phyloP scores from a whole-genome alignment of 1,140 invertebrate species.

The Melitaea cinxia region DNA sequence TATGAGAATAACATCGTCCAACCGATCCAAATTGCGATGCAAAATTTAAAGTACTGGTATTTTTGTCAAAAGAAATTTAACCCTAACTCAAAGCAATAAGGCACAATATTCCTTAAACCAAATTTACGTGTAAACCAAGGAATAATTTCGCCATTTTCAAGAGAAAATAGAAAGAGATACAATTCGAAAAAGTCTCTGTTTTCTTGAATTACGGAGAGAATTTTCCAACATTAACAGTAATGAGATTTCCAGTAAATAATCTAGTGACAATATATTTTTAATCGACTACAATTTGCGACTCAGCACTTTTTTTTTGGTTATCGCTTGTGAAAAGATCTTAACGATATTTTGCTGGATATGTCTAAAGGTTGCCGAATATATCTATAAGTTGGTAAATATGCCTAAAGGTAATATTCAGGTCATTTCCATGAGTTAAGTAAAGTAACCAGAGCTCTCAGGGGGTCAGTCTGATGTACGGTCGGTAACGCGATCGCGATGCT shows the following conservation, averaged over 20 bases:
- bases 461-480: no score
- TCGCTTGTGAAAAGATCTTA: no score
- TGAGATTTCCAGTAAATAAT: neutral
- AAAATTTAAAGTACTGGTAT: slow-evolving; percentile 25
- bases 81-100: neutral
- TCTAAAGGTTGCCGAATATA: no score
- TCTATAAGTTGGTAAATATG: no score
- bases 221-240: neutral
- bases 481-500: no score
- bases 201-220: slow-evolving; percentile 4
- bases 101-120: neutral
- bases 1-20: slow-evolving; percentile 34
- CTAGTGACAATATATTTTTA: neutral
- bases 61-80: neutral
- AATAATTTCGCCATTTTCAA: slow-evolving; percentile 19
- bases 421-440: no score
- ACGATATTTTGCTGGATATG: no score
- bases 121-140: neutral
- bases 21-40: slow-evolving; percentile 32
- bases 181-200: slow-evolving; percentile 7
- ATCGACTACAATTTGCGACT: no score
- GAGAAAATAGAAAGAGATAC: slow-evolving; percentile 7
- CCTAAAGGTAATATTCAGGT: no score
- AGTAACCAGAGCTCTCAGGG: no score
- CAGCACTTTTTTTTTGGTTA: no score